Conservation (phyloP, 2,888 invertebrate species). For the Osedax frankpressi region DNA sequence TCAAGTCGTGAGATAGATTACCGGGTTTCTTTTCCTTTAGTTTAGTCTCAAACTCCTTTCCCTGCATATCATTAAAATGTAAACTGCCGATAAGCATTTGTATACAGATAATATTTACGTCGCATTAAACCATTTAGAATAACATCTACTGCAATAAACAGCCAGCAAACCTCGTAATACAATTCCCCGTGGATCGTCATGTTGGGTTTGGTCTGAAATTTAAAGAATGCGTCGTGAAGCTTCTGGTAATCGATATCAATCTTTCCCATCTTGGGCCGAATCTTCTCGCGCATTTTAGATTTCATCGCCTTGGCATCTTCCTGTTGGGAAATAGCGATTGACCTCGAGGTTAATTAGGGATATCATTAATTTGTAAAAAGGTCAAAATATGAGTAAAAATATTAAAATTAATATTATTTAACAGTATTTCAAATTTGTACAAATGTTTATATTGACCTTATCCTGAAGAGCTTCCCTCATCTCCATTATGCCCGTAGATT, state of each 20-base stretch:
- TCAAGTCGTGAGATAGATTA: slow-evolving; percentile 82
- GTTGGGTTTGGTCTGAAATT: slow-evolving; percentile 96
- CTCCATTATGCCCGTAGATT: slow-evolving; percentile 98
- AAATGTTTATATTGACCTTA: too few species aligned
- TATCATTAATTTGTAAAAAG: too few species aligned
- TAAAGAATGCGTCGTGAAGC: slow-evolving; percentile 95
- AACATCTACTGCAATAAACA: too few species aligned
- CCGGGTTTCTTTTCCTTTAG: slow-evolving; percentile 97
- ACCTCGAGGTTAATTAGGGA: too few species aligned
- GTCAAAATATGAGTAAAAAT: not conserved
- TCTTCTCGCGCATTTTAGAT: slow-evolving; percentile 90
- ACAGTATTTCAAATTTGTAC: not conserved
- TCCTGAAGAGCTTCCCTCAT: slow-evolving; percentile 96
- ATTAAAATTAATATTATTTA: not conserved
- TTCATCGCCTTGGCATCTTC: slow-evolving; percentile 52
- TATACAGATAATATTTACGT: too few species aligned
- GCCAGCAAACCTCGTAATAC: slow-evolving; percentile 72
- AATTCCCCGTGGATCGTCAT: slow-evolving; percentile 98
- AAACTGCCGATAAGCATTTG: too few species aligned
- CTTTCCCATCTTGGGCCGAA: slow-evolving; percentile 92
- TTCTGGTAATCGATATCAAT: slow-evolving; percentile 99
- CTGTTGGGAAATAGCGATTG: too few species aligned
- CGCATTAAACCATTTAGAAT: too few species aligned
- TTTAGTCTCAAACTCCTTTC: slow-evolving; percentile 94
- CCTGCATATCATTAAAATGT: too few species aligned